Conservation (phyloP, 2,113 vertebrate species). For the Sclerurus mexicanus region DNA sequence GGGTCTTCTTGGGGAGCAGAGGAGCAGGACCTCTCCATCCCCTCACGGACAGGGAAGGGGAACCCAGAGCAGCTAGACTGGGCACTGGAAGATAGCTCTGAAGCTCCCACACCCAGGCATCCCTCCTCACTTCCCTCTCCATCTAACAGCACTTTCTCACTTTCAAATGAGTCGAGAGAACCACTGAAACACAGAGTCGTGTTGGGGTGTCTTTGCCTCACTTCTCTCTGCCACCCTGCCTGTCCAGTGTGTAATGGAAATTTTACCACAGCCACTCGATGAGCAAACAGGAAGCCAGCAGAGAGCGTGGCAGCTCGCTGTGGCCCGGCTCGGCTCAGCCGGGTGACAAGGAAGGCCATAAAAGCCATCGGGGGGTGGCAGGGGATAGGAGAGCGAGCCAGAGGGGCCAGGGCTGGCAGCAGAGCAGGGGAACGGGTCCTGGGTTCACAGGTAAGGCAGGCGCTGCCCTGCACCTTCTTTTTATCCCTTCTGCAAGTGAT, state of each 20-base stretch:
- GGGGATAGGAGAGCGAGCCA: neutral
- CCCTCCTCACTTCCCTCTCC: neutral
- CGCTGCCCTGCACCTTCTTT: neutral
- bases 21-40: neutral
- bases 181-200: neutral
- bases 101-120: neutral
- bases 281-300: slow-evolving; percentile 88
- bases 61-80: accelerated
- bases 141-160: neutral
- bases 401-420: neutral
- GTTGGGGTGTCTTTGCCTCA: neutral
- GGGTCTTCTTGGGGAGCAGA: neutral
- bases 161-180: neutral
- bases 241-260: slow-evolving; percentile 87
- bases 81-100: neutral
- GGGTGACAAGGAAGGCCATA: slow-evolving; percentile 16
- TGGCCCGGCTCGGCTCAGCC: neutral
- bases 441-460: slow-evolving; percentile 8
- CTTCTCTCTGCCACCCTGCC: neutral
- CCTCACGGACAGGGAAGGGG: neutral
- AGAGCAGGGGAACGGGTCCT: neutral
- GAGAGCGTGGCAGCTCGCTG: slow-evolving; percentile 42
- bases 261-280: slow-evolving; percentile 72
- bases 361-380: slow-evolving; percentile 4
- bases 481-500: neutral